Base-by-base conservation (phyloP, 1,140 invertebrate species). In the Cherax quadricarinatus region DNA sequence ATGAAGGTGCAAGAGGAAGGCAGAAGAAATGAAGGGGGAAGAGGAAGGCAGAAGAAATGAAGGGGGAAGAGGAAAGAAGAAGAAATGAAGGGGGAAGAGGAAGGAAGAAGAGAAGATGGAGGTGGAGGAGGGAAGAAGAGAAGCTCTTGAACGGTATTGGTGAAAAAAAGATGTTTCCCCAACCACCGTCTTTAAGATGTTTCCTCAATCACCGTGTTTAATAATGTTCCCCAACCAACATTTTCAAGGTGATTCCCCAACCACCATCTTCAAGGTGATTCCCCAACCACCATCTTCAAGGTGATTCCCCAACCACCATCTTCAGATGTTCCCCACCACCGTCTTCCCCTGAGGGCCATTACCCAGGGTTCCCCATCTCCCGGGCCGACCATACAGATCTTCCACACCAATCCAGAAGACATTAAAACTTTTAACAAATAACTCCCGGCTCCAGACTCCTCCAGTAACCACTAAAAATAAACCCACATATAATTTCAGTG, bases 371-470 rank as follows among this genome's bases (percentile, higher is more conserved):
- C 30, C 30, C 30, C 57, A 60, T 60, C 57, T 60, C 9, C 57
- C 57, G 16, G 57, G 57, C 57, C 57, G 57, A 16, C 57, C 62
- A 18, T 49, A 70, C 41, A 66, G 30, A 85, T 79, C 53, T n/a
- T 24, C 85, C 30, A 49, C 60, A 48, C n/a, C 41, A 70, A 4
- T 57, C 57, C 66, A 16, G 24, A 80, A 88, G 86, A 80, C 78
- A 88, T 88, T 88, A 88, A 88, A 88, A 88, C 49, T 86, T 88
- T 41, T 79, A 75, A 53, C 49, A 79, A 57, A 88, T 88, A 88
- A 79, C 79, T 88, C 86, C n/a, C 30, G 14, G 66, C 66, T 75
- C 14, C 70, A 30, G 70, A 30, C 21, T 30, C 70, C 5, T 7
- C 70, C 51, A 83, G 57, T 24, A 57, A 83, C 10, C 51, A 10